These are phyloP conservation scores for Thaumatotibia leucotreta DNA, from an alignment of 1,140 invertebrate species.

Conservation along the genomic window DNA sequence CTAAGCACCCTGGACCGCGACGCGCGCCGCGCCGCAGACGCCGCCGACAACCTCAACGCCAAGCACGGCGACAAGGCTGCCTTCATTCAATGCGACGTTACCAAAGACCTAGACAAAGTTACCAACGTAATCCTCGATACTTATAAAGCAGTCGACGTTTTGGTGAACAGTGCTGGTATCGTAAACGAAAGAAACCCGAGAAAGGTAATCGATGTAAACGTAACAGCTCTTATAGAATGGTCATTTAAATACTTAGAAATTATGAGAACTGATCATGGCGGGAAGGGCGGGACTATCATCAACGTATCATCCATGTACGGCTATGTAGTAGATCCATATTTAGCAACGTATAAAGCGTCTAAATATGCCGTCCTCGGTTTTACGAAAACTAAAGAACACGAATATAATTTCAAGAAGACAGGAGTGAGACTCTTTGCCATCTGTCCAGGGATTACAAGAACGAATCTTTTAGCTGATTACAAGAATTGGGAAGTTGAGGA, in stretches of 20 bases:
- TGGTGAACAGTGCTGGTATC: conserved; percentile 78
- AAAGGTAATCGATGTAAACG: conserved; percentile 24
- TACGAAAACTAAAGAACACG: conserved; percentile 63
- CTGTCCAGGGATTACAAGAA: conserved; percentile 68
- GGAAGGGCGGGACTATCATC: conserved; percentile 77
- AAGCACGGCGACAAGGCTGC: conserved; percentile 56
- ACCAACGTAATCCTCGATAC: conserved; percentile 48
- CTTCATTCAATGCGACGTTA: conserved; percentile 61
- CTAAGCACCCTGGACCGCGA: conserved; percentile 12
- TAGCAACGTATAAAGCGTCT: conserved; percentile 80
- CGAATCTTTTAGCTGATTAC: conserved; percentile 17
- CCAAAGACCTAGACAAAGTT: conserved; percentile 48
- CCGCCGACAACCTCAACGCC: conserved; percentile 26
- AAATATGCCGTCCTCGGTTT: conserved; percentile 77
- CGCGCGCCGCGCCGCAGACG: not conserved
- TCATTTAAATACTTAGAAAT: conserved; percentile 25
- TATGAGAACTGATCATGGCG: conserved; percentile 77
- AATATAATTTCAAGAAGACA: conserved; percentile 67
- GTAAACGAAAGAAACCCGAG: conserved; percentile 71
- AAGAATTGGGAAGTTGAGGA: not conserved
- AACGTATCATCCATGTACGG: conserved; percentile 79
- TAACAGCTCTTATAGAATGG: conserved; percentile 29
- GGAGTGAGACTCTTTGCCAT: conserved; percentile 69
- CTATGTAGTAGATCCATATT: conserved; percentile 72
- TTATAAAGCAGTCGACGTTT: conserved; percentile 73